Evolutionary conservation across 2,113 vertebrate genomes (phyloP).

Genomic region (Corvus moneduloides): DNA sequence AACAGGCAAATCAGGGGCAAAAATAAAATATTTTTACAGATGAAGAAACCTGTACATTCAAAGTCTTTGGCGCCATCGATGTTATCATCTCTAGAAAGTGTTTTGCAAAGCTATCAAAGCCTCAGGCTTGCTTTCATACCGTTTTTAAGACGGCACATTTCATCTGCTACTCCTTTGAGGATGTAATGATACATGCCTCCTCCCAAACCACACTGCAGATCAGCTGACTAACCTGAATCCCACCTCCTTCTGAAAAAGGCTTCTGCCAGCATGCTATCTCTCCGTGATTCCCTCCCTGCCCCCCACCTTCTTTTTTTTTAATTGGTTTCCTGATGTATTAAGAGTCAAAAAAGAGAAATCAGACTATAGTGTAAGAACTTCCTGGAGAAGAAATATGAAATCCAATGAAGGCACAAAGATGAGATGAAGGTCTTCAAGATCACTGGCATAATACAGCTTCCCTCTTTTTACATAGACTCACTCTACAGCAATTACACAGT

Average conservation of each 20-base stretch:
- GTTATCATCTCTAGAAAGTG: neutral
- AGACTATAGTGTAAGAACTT: neutral
- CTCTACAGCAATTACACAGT: neutral
- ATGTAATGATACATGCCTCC: neutral
- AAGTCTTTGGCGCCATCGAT: neutral
- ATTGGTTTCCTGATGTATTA: neutral
- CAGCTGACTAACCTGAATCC: neutral
- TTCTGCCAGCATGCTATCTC: neutral
- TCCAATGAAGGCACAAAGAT: neutral
- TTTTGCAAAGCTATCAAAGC: neutral
- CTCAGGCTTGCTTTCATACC: neutral
- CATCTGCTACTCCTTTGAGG: neutral
- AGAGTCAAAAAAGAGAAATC: neutral
- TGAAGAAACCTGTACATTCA: neutral
- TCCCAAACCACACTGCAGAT: neutral
- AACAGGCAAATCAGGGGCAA: neutral
- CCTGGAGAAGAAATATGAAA: neutral
- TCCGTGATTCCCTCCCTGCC: neutral
- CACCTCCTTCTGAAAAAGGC: neutral
- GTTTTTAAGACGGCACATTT: neutral
- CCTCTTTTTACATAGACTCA: neutral
- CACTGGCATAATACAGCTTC: neutral
- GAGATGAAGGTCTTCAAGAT: neutral
- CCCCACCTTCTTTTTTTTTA: fast-evolving
- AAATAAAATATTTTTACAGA: neutral